Base-by-base conservation (phyloP, 1,140 invertebrate genomes). In the Bombus vancouverensis region DNA sequence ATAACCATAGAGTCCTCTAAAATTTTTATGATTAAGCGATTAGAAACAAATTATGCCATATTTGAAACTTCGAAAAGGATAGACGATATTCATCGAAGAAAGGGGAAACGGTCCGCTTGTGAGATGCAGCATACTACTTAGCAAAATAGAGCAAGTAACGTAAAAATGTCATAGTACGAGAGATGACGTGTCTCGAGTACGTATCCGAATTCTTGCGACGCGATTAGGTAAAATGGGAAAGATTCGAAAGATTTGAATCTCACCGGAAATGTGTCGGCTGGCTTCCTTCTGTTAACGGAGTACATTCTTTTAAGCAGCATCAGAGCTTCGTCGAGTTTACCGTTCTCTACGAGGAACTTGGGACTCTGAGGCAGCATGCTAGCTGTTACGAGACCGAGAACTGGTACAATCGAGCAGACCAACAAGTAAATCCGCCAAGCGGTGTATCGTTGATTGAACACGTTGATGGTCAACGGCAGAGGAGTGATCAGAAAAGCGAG, bases 371-470 rank as follows among this genome's bases (percentile, higher is more conserved):
- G 94, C 62, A 95, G 42, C 34, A 94, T 72, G 73, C 87, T 90
- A 47, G 93, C 91, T 44, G 92, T 93, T 0, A 94, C 39, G 32
- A 95, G 86, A 37, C 94, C 93, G 25, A 95, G 62, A 18, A 95
- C 74, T 10, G 93, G 88, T 42, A 94, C 93, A 73, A 94, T 91
- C 42, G 92, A 92, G 77, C 93, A 95, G 25, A 93, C 88, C 81
- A 96, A 90, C 57, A 96, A 92, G 91, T 96, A 97, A 57, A 96
- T 95, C 85, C 96, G 92, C 96, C 96, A 97, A 62, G 95, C 95
- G 86, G 95, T 94, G 92, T 94, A 96, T 37, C 92, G 90, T 65
- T 91, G 92, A 53, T 89, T 90, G 66, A 93, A 92, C 62, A 94
- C 86, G 89, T 93, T 85, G 93, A 95, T 53, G 92, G 81, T 28